Conservation (phyloP, 2,113 vertebrate species). For the Lathamus discolor region DNA sequence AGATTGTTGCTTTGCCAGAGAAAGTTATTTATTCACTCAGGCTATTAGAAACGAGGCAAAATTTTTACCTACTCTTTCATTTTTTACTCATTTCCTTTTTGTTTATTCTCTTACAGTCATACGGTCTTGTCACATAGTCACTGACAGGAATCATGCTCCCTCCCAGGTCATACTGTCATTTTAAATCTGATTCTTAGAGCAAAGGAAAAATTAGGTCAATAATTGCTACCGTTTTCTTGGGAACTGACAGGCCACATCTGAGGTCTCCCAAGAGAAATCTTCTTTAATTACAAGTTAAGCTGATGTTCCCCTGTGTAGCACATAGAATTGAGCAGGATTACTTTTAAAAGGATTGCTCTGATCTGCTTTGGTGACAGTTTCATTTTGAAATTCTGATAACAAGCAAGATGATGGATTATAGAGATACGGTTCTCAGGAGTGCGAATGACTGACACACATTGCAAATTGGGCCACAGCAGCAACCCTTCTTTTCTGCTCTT, state of each 20-base stretch:
- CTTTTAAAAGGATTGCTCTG: constrained; percentile 69
- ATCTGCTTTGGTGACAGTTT: constrained; percentile 64
- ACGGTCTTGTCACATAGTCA: rapidly evolving
- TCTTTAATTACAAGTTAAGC: constrained; percentile 69
- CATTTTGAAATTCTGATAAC: constrained; percentile 54
- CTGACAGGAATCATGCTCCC: not conserved
- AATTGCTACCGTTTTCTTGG: constrained; percentile 34
- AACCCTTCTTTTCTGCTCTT: not conserved
- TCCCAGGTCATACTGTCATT: not conserved
- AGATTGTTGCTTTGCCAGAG: not conserved
- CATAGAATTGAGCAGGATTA: constrained; percentile 65
- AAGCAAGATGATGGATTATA: constrained; percentile 30
- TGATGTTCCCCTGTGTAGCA: constrained; percentile 59
- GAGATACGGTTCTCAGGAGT: not conserved
- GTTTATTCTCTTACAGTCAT: not conserved
- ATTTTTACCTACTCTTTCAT: not conserved
- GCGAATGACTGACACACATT: not conserved
- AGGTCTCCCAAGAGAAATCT: constrained; percentile 54
- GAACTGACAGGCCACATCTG: constrained; percentile 17
- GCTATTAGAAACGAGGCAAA: not conserved
- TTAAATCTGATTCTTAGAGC: not conserved
- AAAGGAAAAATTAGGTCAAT: constrained; percentile 2
- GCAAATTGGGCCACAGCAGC: not conserved
- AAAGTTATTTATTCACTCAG: not conserved
- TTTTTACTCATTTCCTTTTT: not conserved